Evolutionary conservation across 2,113 vertebrate genomes (phyloP), one percentile per base, ranked within the genome.

Genomic region (Protomyctophum bolini): DNA sequence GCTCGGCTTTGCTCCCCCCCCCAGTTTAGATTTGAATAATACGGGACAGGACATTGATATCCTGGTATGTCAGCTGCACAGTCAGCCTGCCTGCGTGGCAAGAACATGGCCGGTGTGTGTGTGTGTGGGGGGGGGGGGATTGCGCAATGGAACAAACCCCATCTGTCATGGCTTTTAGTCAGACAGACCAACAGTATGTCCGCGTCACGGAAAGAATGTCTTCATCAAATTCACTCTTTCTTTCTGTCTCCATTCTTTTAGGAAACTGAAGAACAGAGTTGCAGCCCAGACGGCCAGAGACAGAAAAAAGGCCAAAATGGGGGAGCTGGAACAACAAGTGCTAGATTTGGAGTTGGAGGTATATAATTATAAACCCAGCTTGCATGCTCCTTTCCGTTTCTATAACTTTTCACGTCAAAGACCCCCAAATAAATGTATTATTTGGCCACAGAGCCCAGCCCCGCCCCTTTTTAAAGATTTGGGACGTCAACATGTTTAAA

Each of bases 201-300:
- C 79, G 79, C 83, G 76, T 46, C 71, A 60, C 41, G 79, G 77
- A 83, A 83, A 75, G 14, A 51, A 54, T 70, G 65, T 73, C 46
- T 41, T 41, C 33, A 41, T 63, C 46, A 46, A 70, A 66, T 69
- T 21, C 29, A 1, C 47, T n/a, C 1, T 14, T 63, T 52, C 46
- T 74, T 47, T 7, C 3, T 8, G 11, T 55, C 33, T 15, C 10
- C 57, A 6, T 49, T 60, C 11, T 3, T 10, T 6, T 67, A 99
- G 98, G 95, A 99, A 99, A 90, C 89, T 99, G 10, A 99, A 99
- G 92, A 99, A 99, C 92, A 93, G 98, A 81, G 98, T 98, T 57
- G 97, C 97, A 52, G 98, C 98, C 10, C 98, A 99, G 89, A 99
- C 97, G 0, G 98, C 98, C 56, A 92, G 98, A 74, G 97, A 99